Evolutionary conservation across 1,140 invertebrate species (phyloP), one percentile per base, ranked within the genome.

Genomic region (Microplitis mediator): DNA sequence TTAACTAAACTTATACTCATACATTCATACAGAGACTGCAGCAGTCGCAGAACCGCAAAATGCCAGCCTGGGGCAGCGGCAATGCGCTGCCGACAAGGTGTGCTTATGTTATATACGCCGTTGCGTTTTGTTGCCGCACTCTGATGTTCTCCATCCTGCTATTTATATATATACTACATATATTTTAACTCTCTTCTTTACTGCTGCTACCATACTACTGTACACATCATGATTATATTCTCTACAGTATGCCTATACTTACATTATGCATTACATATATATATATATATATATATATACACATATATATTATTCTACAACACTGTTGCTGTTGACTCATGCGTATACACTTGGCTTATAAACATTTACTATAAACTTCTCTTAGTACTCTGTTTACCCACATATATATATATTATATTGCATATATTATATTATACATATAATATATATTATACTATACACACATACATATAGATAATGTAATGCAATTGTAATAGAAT

Each of bases 31-130:
- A 39, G 67, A 65, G 66, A 66, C 70, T 72, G 54, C 61, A 56
- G 50, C 71, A 56, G 32, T 64, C 51, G 39, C 62, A 58, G 23
- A 66, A 72, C 70, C 70, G 66, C 74, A 75, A 75, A 75, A 75
- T 71, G 66, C 70, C 39, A 66, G 66, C 63, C 68, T 51, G 36
- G 35, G 52, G 66, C 66, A 58, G 35, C 66, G 64, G 45, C 64
- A 66, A 66, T 66, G 64, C 50, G 66, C 11, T 45, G 11, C 54
- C 34, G 52, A 68, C 52, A 36, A 68, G 32, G 54, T 39, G 35
- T 39, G 14, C 34, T 23, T 54, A 62, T 58, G 23, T 58, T 58
- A 58, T 58, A 58, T 52, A 52, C 13, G n/a, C 4, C 45, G 13
- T 23, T 64, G 62, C 39, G 13, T 61, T 23, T 11, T 32, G 31